phyloP scores from a whole-genome alignment of 2,888 invertebrate genomes.

The Drosophila pseudotalamancana region DNA sequence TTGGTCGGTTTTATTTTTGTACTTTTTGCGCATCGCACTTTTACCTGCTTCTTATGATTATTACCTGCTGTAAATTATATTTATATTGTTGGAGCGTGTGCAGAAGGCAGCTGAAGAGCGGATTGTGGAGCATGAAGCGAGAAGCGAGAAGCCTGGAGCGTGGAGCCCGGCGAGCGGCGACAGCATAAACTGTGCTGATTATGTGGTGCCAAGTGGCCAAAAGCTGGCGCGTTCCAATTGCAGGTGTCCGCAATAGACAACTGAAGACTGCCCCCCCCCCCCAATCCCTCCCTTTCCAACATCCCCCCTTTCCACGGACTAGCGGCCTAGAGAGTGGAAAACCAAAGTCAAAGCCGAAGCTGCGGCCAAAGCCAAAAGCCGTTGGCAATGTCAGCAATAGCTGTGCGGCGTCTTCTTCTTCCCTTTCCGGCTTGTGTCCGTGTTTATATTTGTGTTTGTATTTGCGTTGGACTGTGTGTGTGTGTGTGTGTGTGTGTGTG shows the following conservation, averaged over 20 bases:
- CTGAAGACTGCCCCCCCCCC: constrained; percentile 5
- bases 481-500: constrained; percentile 2
- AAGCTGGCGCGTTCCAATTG: constrained; percentile 20
- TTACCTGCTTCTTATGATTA: constrained; percentile 70
- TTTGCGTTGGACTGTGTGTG: background rate
- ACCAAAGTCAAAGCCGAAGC: constrained; percentile 8
- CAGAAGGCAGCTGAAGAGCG: constrained; percentile 35
- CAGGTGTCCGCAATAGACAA: constrained; percentile 29
- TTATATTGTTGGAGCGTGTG: constrained; percentile 66
- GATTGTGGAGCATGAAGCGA: background rate
- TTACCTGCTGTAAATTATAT: constrained; percentile 68
- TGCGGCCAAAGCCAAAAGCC: constrained; percentile 16
- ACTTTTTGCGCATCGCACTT: constrained; percentile 45
- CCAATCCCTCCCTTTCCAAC: too few species aligned
- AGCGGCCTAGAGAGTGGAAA: background rate
- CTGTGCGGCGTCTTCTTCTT: background rate
- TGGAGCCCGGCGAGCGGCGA: constrained; percentile 32
- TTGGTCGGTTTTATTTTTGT: too few species aligned
- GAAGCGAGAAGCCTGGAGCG: background rate
- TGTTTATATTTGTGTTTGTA: background rate
- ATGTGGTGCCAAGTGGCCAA: constrained; percentile 59
- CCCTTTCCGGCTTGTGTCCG: background rate
- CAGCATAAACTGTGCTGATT: constrained; percentile 68
- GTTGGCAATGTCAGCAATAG: constrained; percentile 7
- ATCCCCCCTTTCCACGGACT: background rate